Evolutionary conservation across 2,797 vertebrate genomes (phyloP).

Genomic region (Eurystomus glaucurus): DNA sequence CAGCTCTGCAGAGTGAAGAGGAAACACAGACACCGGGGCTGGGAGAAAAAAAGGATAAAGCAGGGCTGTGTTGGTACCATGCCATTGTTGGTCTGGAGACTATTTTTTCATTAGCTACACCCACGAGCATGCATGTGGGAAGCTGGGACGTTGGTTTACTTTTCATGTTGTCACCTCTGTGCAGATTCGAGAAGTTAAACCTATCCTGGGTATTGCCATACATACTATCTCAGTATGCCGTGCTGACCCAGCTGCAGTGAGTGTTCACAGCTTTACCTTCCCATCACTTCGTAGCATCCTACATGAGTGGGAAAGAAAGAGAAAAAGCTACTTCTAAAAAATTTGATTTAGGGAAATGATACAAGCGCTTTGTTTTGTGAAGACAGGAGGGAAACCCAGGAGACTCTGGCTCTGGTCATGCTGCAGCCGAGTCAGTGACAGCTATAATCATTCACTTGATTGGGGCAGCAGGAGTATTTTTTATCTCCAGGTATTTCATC

Average conservation of each 20-base stretch:
- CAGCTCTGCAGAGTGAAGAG: background rate
- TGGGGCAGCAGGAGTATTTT: background rate
- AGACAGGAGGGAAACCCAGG: background rate
- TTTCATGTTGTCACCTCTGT: background rate
- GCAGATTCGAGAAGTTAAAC: background rate
- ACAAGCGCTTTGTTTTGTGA: background rate
- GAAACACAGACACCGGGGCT: background rate
- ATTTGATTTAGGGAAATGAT: background rate
- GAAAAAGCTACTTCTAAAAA: background rate
- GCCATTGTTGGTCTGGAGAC: background rate
- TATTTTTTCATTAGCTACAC: background rate
- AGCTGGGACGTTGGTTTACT: background rate
- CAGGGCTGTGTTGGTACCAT: background rate
- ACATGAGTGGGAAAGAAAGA: rapidly evolving
- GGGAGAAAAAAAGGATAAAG: background rate
- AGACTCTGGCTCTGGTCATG: background rate
- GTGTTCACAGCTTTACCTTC: background rate
- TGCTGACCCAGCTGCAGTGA: background rate
- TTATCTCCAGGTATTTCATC: background rate
- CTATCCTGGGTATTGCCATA: background rate
- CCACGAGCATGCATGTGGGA: rapidly evolving
- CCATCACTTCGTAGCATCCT: background rate
- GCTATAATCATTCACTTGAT: background rate
- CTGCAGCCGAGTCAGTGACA: background rate
- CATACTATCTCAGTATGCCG: no score